These are phyloP conservation scores for Syrista parreyssii DNA, from an alignment of 2,888 invertebrate genomes.

Conservation along the genomic window DNA sequence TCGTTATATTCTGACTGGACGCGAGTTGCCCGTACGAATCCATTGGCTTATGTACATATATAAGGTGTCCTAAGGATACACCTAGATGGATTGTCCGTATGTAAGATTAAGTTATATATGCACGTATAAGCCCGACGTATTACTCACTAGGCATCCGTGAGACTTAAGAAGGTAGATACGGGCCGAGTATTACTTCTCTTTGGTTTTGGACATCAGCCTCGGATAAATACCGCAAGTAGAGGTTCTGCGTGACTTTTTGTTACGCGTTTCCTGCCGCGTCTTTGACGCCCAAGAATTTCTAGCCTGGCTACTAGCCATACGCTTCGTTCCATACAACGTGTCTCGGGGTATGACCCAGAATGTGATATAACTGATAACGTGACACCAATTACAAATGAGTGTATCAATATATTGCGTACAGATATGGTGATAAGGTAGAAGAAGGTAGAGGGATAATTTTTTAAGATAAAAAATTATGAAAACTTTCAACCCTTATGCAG, in stretches of 20 bases:
- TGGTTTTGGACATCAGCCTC: background rate
- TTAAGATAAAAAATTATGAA: too few species aligned
- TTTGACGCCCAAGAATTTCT: constrained; percentile 6
- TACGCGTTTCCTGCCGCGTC: constrained; percentile 30
- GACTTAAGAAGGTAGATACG: background rate
- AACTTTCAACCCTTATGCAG: too few species aligned
- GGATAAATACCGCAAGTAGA: background rate
- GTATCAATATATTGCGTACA: background rate
- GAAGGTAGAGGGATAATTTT: background rate
- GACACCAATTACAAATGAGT: background rate
- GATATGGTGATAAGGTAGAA: background rate
- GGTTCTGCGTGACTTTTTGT: constrained; percentile 22
- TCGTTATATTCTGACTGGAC: background rate
- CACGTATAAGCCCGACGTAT: background rate
- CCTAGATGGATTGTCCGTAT: background rate
- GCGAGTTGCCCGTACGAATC: background rate
- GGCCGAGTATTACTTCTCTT: background rate
- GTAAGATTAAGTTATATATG: background rate
- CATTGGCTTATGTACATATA: background rate
- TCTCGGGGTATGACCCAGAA: background rate
- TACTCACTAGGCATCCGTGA: background rate
- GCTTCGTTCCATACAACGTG: background rate
- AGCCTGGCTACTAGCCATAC: background rate
- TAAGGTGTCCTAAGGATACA: background rate
- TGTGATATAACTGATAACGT: background rate